These are phyloP conservation scores for Vidua chalybeata DNA, from an alignment of 2,113 vertebrate genomes.

Conservation along the genomic window DNA sequence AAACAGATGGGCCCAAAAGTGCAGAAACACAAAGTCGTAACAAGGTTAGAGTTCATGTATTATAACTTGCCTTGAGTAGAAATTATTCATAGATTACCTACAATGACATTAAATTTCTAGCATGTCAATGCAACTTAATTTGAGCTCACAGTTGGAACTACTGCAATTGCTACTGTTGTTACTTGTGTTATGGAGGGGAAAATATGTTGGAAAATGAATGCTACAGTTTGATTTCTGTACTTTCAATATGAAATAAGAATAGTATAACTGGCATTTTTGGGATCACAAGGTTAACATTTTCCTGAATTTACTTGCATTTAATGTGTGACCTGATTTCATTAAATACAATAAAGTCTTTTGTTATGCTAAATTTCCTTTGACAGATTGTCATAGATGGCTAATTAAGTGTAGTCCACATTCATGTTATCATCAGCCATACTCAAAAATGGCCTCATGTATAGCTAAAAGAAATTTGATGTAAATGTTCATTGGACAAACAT, in stretches of 20 bases:
- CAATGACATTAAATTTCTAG: constrained; percentile 17
- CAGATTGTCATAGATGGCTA: background rate
- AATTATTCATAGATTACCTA: constrained; percentile 3
- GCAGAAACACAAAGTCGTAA: constrained; percentile 61
- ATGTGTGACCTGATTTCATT: background rate
- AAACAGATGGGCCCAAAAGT: constrained; percentile 47
- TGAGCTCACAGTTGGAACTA: background rate
- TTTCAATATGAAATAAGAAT: background rate
- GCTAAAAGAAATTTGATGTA: background rate
- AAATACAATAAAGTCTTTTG: background rate
- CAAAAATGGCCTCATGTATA: background rate
- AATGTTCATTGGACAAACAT: background rate
- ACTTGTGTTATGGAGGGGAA: background rate
- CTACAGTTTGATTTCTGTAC: background rate
- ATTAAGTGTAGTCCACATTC: background rate
- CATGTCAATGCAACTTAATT: background rate
- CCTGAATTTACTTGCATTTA: background rate
- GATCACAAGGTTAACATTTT: background rate
- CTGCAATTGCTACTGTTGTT: background rate
- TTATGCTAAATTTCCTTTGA: background rate
- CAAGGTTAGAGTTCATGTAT: constrained; percentile 48
- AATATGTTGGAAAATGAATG: background rate
- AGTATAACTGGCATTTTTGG: background rate
- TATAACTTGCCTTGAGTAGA: background rate
- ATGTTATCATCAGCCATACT: background rate